Conservation (phyloP, 2,113 vertebrate species). For the Dipodomys stephensi region DNA sequence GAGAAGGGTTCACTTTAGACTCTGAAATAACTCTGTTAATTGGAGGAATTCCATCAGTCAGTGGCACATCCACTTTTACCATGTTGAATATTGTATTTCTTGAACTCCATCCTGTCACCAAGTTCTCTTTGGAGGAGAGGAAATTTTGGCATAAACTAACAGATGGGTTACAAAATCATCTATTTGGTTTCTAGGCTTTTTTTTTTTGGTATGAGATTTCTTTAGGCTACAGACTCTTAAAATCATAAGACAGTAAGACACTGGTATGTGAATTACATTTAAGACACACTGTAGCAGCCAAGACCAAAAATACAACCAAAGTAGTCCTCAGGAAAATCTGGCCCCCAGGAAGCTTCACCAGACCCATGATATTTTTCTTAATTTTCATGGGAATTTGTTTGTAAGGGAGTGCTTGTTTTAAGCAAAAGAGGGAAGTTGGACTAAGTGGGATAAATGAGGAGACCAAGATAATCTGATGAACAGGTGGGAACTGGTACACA, state of each 20-base stretch:
- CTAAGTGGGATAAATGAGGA: not conserved
- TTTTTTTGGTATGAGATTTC: not conserved
- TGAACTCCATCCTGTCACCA: not conserved
- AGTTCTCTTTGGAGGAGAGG: constrained; percentile 72
- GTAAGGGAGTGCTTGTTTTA: constrained; percentile 53
- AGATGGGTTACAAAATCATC: constrained; percentile 37
- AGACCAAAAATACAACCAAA: not conserved
- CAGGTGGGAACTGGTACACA: not conserved
- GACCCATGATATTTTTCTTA: not conserved
- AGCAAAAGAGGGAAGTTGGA: not conserved
- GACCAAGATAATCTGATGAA: not conserved
- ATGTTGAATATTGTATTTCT: not conserved
- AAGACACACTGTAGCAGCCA: not conserved
- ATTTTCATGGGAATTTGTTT: constrained; percentile 46
- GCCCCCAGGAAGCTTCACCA: not conserved
- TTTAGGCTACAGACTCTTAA: constrained; percentile 52
- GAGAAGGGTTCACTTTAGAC: constrained; percentile 38
- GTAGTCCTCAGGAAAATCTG: constrained; percentile 28
- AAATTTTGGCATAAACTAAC: constrained; percentile 48
- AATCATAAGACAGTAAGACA: constrained; percentile 22
- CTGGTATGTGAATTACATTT: not conserved
- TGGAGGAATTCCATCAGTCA: constrained; percentile 7
- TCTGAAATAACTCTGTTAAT: constrained; percentile 48
- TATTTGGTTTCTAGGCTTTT: not conserved
- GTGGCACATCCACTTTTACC: constrained; percentile 28